Evolutionary conservation across 2,888 invertebrate genomes (phyloP).

Genomic region (Tortrix viridana): DNA sequence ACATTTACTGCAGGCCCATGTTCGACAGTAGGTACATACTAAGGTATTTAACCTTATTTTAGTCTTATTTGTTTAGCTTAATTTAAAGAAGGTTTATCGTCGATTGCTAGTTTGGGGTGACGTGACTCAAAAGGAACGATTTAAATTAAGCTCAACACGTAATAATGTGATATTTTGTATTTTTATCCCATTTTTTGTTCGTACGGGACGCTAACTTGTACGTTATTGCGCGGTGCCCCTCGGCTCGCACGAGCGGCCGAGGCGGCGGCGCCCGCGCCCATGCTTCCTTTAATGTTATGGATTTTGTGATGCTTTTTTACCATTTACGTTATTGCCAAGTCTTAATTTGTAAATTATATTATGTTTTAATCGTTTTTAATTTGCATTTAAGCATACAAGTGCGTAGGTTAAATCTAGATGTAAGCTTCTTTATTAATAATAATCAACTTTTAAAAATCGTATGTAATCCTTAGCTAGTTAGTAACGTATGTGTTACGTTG

Average conservation of each 20-base stretch:
- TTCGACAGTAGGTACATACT: conserved; percentile 44
- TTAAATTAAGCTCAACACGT: conserved; percentile 84
- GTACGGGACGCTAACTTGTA: conserved; percentile 61
- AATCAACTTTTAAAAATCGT: conserved; percentile 75
- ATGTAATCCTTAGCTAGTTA: conserved; percentile 77
- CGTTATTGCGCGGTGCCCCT: conserved; percentile 41
- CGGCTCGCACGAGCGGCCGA: conserved; percentile 7
- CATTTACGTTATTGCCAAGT: conserved; percentile 71
- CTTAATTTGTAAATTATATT: conserved; percentile 58
- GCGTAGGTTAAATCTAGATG: conserved; percentile 67
- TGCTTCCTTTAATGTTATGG: conserved; percentile 79
- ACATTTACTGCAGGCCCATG: conserved; percentile 49
- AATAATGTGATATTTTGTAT: conserved; percentile 84
- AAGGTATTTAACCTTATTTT: conserved; percentile 56
- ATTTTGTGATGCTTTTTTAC: conserved; percentile 71
- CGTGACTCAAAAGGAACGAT: conserved; percentile 57
- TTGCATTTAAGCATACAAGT: conserved; percentile 73
- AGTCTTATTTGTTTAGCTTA: conserved; percentile 80
- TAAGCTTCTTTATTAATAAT: conserved; percentile 72
- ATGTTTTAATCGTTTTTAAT: conserved; percentile 65
- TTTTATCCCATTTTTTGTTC: conserved; percentile 75
- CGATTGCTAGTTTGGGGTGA: conserved; percentile 54
- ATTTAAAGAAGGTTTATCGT: conserved; percentile 66
- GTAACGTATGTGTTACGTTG: conserved; percentile 63
- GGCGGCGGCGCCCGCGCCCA: conserved; percentile 41